A percentile compares a stretch with the other conserved stretches of the same genome.
Conservation (phyloP, 2,888 invertebrate genomes). For the Dicranocentrus wangi region DNA sequence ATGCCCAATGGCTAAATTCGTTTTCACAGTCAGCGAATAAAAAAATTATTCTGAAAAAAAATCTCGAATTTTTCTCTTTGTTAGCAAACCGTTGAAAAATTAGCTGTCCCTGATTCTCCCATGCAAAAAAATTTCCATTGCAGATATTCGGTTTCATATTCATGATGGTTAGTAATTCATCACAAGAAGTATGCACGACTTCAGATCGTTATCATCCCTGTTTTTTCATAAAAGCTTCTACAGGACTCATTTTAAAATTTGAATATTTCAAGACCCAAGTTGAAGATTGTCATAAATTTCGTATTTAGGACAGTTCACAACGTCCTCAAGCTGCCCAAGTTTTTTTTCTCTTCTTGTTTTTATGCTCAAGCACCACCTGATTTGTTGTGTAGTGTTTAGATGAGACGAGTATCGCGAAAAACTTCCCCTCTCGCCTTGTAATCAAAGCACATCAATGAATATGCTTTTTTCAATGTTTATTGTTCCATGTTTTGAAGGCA, state of each 20-base stretch:
- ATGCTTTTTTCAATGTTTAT: constrained; percentile 46
- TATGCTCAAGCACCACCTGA: constrained; percentile 23
- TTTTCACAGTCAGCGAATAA: too few relatives aligned
- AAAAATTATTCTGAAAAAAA: too few relatives aligned
- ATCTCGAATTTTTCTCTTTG: neutral
- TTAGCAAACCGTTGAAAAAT: constrained; percentile 2
- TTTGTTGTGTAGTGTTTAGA: constrained; percentile 1
- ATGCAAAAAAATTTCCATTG: too few relatives aligned
- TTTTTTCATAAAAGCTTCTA: constrained; percentile 19
- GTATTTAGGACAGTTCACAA: constrained; percentile 5
- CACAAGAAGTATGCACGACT: too few relatives aligned
- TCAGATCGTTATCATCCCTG: too few relatives aligned
- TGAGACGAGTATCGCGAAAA: too few relatives aligned
- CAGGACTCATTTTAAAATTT: too few relatives aligned
- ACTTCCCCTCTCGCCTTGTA: constrained; percentile 52
- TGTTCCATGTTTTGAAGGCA: constrained; percentile 62
- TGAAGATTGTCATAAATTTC: constrained; percentile 35
- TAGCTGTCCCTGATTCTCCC: constrained; percentile 5
- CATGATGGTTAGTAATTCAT: too few relatives aligned
- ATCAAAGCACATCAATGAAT: constrained; percentile 17
- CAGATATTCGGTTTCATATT: too few relatives aligned
- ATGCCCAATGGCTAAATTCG: too few relatives aligned
- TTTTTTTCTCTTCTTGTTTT: constrained; percentile 10
- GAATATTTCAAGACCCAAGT: too few relatives aligned
- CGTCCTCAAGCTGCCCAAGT: constrained; percentile 37